Percentiles rank a stretch among this genome's conserved stretches.
These are phyloP conservation scores for Synergus japonicus DNA, from an alignment of 2,888 invertebrate species.

Conservation along the genomic window DNA sequence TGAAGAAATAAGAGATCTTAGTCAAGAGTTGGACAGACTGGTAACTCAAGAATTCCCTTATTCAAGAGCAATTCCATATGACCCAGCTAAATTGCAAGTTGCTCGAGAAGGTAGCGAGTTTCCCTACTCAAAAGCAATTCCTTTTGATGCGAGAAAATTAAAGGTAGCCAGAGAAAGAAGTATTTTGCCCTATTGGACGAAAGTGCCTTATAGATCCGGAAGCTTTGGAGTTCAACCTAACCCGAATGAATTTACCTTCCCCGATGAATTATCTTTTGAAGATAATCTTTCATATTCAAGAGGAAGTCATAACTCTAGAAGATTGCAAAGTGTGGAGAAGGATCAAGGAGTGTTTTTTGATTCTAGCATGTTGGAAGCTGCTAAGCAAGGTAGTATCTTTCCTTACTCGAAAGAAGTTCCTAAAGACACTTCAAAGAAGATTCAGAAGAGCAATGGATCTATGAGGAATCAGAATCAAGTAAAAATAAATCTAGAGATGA, in stretches of 20 bases:
- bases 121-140: slow-evolving; percentile 27
- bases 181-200: not conserved
- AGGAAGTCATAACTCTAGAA: slow-evolving; percentile 8
- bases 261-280: not conserved
- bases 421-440: not conserved
- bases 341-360: not conserved
- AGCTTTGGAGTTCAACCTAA: not conserved
- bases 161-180: slow-evolving; percentile 27
- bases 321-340: not conserved
- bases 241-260: not conserved
- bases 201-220: not conserved
- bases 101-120: slow-evolving; percentile 24
- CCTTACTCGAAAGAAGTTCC: not conserved
- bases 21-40: slow-evolving; percentile 5
- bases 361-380: not conserved
- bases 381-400: not conserved
- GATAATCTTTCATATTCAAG: not conserved
- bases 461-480: not conserved
- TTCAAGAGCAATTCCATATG: slow-evolving; percentile 23
- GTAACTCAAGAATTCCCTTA: slow-evolving; percentile 14
- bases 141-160: slow-evolving; percentile 11
- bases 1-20: not conserved
- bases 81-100: slow-evolving; percentile 6
- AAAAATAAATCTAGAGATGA: not conserved
- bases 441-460: not conserved